A percentile compares a stretch with the other conserved stretches of the same genome.
Conservation (phyloP, 64 coral and sea anemone genomes). For the Montipora efflorescens region DNA sequence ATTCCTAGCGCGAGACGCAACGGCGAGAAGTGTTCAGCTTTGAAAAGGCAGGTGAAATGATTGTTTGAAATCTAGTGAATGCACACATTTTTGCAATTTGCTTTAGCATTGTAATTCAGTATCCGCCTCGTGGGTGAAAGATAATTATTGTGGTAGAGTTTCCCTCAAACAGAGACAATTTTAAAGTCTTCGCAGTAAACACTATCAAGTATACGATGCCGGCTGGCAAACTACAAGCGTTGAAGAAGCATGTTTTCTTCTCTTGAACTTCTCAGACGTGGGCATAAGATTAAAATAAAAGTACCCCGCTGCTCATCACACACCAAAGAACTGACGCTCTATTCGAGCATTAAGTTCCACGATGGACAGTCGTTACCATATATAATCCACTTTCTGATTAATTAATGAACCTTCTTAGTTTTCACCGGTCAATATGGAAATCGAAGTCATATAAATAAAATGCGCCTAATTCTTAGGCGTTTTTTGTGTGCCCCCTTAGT, state of each 20-base stretch:
- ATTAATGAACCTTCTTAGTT: slow-evolving; percentile 10
- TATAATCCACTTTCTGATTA: background rate
- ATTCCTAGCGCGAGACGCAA: background rate
- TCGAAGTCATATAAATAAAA: background rate
- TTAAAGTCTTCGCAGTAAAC: background rate
- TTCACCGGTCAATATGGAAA: background rate
- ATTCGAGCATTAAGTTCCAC: background rate
- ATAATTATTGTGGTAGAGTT: background rate
- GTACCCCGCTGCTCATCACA: background rate
- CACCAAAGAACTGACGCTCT: background rate
- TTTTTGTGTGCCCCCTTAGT: background rate
- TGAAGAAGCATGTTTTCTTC: background rate
- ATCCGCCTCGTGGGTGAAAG: background rate
- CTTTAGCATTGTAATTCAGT: background rate
- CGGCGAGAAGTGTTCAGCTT: background rate
- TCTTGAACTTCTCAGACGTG: background rate
- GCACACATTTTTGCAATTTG: background rate
- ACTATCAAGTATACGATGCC: background rate
- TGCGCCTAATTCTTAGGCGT: background rate
- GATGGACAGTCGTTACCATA: background rate
- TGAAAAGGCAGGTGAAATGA: background rate
- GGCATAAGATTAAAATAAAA: background rate
- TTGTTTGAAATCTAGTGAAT: background rate
- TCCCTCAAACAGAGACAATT: background rate
- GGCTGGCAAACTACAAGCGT: background rate